phyloP scores from a whole-genome alignment of 2,113 vertebrate species.

The Hippocampus zosterae region DNA sequence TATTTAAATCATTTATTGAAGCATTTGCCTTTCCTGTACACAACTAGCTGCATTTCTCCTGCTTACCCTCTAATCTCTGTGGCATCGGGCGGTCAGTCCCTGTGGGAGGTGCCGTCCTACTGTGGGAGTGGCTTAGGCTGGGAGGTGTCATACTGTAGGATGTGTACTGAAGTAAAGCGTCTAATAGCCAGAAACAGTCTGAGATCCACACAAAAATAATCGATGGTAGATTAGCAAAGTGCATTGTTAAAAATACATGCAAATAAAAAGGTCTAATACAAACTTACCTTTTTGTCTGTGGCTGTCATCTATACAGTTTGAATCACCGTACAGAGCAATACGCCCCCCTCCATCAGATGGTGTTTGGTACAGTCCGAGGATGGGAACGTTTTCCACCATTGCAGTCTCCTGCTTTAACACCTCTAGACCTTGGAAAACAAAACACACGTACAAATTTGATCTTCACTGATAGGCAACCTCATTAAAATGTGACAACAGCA shows the following conservation, averaged over 20 bases:
- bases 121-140: slow-evolving; percentile 90
- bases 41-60: background rate
- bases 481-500: slow-evolving; percentile 1
- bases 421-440: slow-evolving; percentile 79
- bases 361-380: slow-evolving; percentile 92
- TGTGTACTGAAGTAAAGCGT: slow-evolving; percentile 91
- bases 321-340: slow-evolving; percentile 91
- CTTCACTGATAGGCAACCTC: background rate
- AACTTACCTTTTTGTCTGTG: slow-evolving; percentile 91
- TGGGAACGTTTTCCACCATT: slow-evolving; percentile 86
- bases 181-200: slow-evolving; percentile 98
- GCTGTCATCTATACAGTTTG: slow-evolving; percentile 96
- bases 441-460: background rate
- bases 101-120: slow-evolving; percentile 77
- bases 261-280: background rate
- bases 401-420: slow-evolving; percentile 94
- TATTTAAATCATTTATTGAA: too few relatives aligned
- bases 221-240: background rate
- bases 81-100: slow-evolving; percentile 76
- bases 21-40: background rate
- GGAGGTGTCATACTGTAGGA: slow-evolving; percentile 89
- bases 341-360: slow-evolving; percentile 86
- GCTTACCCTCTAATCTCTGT: slow-evolving; percentile 91
- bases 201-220: background rate
- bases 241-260: background rate